A percentile compares a stretch with the other conserved stretches of the same genome.
phyloP scores from a whole-genome alignment of 2,888 invertebrate genomes.

The Metalampra italica region DNA sequence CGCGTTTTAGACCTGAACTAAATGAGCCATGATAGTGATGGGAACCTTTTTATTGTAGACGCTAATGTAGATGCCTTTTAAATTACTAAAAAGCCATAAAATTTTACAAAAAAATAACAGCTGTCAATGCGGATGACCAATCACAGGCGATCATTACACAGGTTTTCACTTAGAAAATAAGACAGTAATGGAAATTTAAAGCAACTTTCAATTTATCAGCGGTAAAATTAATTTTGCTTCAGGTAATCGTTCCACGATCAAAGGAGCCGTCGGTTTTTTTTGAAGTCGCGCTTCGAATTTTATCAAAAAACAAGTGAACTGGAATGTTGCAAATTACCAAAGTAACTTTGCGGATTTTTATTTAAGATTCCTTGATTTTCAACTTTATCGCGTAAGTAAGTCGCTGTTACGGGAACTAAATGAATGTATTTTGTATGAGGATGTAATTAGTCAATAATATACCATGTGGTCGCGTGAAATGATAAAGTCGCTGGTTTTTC shows the following conservation, averaged over 20 bases:
- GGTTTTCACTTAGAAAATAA: slow-evolving; percentile 3
- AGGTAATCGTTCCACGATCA: slow-evolving; percentile 11
- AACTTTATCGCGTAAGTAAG: background rate
- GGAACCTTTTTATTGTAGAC: too few relatives aligned
- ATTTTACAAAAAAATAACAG: too few relatives aligned
- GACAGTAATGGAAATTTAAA: too few relatives aligned
- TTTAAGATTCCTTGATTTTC: background rate
- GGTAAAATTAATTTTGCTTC: slow-evolving; percentile 2
- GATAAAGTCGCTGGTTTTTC: slow-evolving; percentile 6
- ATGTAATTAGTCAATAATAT: slow-evolving; percentile 12
- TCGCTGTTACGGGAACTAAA: too few relatives aligned
- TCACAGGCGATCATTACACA: slow-evolving; percentile 10
- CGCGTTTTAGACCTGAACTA: too few relatives aligned
- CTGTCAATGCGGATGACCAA: slow-evolving; percentile 21
- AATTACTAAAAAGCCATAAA: too few relatives aligned
- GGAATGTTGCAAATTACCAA: slow-evolving; percentile 13
- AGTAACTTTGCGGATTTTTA: background rate
- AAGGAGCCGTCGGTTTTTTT: slow-evolving; percentile 19
- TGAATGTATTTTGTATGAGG: background rate
- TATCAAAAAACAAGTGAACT: slow-evolving; percentile 22
- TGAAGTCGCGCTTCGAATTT: slow-evolving; percentile 12
- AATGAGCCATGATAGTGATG: too few relatives aligned
- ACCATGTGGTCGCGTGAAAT: slow-evolving; percentile 7
- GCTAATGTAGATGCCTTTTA: too few relatives aligned
- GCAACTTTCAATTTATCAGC: background rate